Percentiles rank a stretch among this genome's conserved stretches.
Evolutionary conservation across 2,888 invertebrate genomes (phyloP).

Genomic region (Xanthostigma xanthostigma): DNA sequence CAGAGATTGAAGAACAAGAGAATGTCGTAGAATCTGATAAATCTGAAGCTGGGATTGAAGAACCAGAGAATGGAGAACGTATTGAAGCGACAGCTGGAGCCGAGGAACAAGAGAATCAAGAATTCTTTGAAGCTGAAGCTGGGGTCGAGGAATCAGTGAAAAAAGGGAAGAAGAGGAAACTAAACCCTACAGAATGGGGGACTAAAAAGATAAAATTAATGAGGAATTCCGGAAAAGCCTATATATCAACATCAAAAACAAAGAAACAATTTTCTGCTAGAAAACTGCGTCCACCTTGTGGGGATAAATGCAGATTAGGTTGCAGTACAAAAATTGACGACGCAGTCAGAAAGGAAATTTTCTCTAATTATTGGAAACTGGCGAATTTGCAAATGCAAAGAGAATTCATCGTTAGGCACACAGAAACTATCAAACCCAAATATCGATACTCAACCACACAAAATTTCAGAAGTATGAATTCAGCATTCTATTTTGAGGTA

Average conservation of each 20-base stretch:
- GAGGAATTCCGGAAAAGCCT: background rate
- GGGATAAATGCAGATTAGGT: conserved; percentile 1
- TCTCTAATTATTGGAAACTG: conserved; percentile 1
- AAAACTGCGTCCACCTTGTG: background rate
- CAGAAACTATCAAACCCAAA: conserved; percentile 9
- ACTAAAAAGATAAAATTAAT: conserved; percentile 4
- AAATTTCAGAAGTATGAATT: conserved; percentile 10
- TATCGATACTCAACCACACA: conserved; percentile 12
- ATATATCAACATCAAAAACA: background rate
- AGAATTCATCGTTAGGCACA: background rate
- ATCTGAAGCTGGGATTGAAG: no score
- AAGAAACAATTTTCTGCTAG: background rate
- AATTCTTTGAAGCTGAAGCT: background rate
- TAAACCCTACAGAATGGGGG: conserved; percentile 6
- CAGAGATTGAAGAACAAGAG: no score
- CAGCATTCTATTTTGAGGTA: conserved; percentile 12
- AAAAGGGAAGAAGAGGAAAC: conserved; percentile 4
- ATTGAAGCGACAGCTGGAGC: no score
- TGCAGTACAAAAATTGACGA: background rate
- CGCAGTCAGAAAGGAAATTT: background rate
- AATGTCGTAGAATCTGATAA: no score
- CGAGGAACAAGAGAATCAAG: no score
- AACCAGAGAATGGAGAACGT: no score
- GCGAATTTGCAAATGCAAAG: conserved; percentile 1
- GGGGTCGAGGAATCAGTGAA: background rate